Conservation (phyloP, 2,113 vertebrate species). For the Strix uralensis region DNA sequence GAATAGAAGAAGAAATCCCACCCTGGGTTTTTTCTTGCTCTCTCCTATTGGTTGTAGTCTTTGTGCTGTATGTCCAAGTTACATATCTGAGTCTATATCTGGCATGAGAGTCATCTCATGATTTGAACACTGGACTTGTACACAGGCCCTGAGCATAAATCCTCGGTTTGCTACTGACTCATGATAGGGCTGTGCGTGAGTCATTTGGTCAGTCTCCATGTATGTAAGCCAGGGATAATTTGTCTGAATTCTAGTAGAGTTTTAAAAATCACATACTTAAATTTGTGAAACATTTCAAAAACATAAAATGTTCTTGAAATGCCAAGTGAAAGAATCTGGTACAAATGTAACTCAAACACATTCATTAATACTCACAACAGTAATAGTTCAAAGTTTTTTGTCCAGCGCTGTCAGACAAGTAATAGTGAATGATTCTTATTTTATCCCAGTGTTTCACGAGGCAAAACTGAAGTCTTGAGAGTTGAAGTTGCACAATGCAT, state of each 20-base stretch:
- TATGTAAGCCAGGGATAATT: not conserved
- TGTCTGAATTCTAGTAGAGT: not conserved
- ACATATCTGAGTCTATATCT: not conserved
- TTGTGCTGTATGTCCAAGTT: not conserved
- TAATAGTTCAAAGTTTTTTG: not conserved
- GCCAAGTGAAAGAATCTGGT: not conserved
- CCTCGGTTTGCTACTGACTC: not conserved
- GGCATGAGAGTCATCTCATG: not conserved
- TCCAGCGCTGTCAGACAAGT: not conserved
- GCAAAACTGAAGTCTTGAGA: not conserved
- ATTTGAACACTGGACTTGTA: not conserved
- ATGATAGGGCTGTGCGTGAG: not conserved
- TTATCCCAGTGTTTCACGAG: not conserved
- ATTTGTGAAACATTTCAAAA: not conserved
- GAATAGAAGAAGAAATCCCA: slow-evolving; percentile 1
- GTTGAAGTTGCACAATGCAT: not conserved
- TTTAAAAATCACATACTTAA: not conserved
- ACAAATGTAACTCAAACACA: not conserved
- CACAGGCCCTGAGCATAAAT: not conserved
- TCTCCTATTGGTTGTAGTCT: not conserved
- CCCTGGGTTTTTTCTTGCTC: not conserved
- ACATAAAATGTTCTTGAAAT: not conserved
- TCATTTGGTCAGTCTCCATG: not conserved
- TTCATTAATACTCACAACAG: not conserved
- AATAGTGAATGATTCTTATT: not conserved